Percentiles rank a stretch among this genome's conserved stretches.
These are phyloP conservation scores for Caradrina kadenii DNA, from an alignment of 2,888 invertebrate genomes.

Conservation along the genomic window DNA sequence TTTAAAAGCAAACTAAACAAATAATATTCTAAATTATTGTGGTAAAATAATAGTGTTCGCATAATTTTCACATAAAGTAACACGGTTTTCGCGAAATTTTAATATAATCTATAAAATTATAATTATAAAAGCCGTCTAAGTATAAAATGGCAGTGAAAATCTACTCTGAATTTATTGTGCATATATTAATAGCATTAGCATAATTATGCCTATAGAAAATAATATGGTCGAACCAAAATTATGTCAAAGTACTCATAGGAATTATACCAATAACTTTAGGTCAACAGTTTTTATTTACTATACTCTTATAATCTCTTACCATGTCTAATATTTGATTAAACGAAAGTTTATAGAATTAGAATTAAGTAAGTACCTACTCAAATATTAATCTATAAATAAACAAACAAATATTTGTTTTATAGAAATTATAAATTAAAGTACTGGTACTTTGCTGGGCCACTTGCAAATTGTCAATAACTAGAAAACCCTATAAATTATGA, in stretches of 20 bases:
- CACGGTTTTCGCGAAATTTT: conserved; percentile 23
- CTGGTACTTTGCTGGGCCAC: not conserved
- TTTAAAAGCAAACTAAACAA: conserved; percentile 35
- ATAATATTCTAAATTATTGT: conserved; percentile 31
- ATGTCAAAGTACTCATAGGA: conserved; percentile 21
- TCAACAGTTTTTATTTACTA: conserved; percentile 30
- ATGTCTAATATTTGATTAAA: conserved; percentile 33
- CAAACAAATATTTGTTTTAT: conserved; percentile 22
- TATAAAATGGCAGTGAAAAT: conserved; percentile 27
- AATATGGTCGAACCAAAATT: conserved; percentile 19
- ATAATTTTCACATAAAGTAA: conserved; percentile 51
- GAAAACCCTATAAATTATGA: conserved; percentile 5
- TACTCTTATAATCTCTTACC: conserved; percentile 38
- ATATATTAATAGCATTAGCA: conserved; percentile 37
- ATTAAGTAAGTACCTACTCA: conserved; percentile 1
- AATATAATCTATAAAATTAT: conserved; percentile 23
- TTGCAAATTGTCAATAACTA: conserved; percentile 11
- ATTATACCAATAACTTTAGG: not conserved
- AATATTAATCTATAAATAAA: conserved; percentile 34
- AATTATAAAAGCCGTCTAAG: conserved; percentile 7
- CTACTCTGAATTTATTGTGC: conserved; percentile 6
- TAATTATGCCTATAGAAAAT: conserved; percentile 25
- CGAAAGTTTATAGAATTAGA: conserved; percentile 26
- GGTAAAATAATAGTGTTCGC: conserved; percentile 17
- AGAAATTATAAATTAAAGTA: not conserved